phyloP scores from a whole-genome alignment of 2,113 vertebrate species.

The Xenopus borealis region DNA sequence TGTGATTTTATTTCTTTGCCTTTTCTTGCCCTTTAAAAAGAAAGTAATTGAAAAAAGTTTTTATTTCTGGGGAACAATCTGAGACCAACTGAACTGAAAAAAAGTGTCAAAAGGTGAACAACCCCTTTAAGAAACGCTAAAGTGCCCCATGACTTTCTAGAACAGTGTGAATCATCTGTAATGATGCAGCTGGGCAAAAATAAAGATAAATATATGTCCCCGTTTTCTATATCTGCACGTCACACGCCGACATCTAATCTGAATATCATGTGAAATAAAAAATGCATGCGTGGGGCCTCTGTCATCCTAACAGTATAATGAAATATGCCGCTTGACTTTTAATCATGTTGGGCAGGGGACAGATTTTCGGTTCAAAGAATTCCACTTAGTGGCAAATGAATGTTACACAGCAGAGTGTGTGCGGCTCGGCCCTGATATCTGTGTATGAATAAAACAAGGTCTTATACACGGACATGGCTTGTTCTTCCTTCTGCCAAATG shows the following conservation, averaged over 20 bases:
- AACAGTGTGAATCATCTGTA: too few species aligned
- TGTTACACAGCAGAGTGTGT: not conserved
- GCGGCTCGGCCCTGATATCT: not conserved
- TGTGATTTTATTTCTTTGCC: too few species aligned
- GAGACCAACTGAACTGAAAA: too few species aligned
- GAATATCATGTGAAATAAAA: slow-evolving; percentile 32
- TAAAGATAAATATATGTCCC: not conserved
- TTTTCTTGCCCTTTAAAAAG: too few species aligned
- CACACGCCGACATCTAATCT: slow-evolving; percentile 21
- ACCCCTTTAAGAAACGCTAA: too few species aligned
- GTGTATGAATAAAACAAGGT: not conserved
- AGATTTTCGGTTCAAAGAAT: slow-evolving; percentile 25
- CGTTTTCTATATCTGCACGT: not conserved
- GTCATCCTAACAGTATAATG: slow-evolving; percentile 17
- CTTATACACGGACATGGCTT: too few species aligned
- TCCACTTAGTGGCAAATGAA: slow-evolving; percentile 34
- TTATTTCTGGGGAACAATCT: too few species aligned
- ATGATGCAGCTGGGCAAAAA: too few species aligned
- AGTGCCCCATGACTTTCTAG: too few species aligned
- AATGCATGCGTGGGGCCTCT: slow-evolving; percentile 18
- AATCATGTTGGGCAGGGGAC: slow-evolving; percentile 22
- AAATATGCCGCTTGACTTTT: slow-evolving; percentile 27
- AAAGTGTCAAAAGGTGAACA: too few species aligned
- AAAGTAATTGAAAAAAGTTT: too few species aligned
- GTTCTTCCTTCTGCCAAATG: too few species aligned